A percentile compares a stretch with the other conserved stretches of the same genome.
Conservation (phyloP, 2,113 vertebrate genomes). For the Dipodomys spectabilis region DNA sequence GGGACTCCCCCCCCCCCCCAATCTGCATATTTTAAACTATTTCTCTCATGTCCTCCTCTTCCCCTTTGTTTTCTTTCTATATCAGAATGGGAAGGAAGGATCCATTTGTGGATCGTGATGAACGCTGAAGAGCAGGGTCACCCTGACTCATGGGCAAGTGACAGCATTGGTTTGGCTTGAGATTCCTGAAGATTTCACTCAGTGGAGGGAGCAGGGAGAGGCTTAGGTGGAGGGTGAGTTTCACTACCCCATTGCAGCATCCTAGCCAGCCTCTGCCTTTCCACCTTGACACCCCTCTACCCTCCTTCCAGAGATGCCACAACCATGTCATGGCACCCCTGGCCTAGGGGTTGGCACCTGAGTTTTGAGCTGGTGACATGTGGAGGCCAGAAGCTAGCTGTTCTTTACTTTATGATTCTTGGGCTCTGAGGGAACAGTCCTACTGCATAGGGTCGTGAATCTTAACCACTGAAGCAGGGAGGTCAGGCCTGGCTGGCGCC, state of each 20-base stretch:
- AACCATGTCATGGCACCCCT: background rate
- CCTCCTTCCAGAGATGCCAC: background rate
- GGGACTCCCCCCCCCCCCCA: too few relatives aligned
- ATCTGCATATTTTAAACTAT: too few relatives aligned
- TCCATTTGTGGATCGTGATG: rapidly evolving
- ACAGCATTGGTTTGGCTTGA: background rate
- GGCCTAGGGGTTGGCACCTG: background rate
- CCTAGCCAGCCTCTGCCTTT: background rate
- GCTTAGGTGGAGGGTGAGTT: background rate
- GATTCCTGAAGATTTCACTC: background rate
- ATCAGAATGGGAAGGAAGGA: rapidly evolving
- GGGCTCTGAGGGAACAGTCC: too few relatives aligned
- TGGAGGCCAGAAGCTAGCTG: too few relatives aligned
- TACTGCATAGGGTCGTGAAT: too few relatives aligned
- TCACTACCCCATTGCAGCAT: rapidly evolving
- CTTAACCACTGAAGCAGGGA: background rate
- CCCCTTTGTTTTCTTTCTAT: background rate
- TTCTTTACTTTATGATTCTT: background rate
- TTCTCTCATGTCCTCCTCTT: rapidly evolving
- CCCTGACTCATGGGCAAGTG: background rate
- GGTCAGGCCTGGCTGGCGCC: too few relatives aligned
- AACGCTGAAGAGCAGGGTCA: background rate
- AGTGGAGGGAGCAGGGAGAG: background rate
- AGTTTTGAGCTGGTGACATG: background rate
- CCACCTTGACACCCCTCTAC: rapidly evolving